These are phyloP conservation scores for Orchesella flavescens DNA, from an alignment of 2,888 invertebrate genomes.

Conservation along the genomic window DNA sequence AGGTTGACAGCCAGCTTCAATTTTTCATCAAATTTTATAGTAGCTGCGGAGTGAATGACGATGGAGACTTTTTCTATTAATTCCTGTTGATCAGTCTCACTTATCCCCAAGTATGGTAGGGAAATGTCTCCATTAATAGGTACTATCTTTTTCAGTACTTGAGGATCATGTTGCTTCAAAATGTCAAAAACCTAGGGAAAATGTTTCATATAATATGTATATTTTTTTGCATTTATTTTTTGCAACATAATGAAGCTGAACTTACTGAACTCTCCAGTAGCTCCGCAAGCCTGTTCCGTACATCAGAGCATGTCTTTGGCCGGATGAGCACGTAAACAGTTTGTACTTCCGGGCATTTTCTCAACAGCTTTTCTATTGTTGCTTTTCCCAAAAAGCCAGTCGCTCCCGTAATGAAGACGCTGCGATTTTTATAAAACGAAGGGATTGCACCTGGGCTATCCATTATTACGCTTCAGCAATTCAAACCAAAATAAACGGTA, in stretches of 20 bases:
- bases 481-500: too few species aligned
- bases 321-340: constrained; percentile 88
- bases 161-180: constrained; percentile 80
- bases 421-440: constrained; percentile 53
- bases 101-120: constrained; percentile 87
- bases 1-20: constrained; percentile 93
- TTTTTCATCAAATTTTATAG: constrained; percentile 97
- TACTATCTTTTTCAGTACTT: constrained; percentile 81
- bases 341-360: constrained; percentile 86
- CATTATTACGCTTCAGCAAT: too few species aligned
- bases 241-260: too few species aligned
- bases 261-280: constrained; percentile 87
- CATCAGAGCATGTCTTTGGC: constrained; percentile 87
- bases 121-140: constrained; percentile 89
- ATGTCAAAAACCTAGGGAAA: constrained; percentile 83
- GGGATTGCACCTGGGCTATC: too few species aligned
- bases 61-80: constrained; percentile 83
- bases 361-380: constrained; percentile 90
- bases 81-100: constrained; percentile 83
- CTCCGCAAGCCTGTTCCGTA: constrained; percentile 84
- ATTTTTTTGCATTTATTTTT: too few species aligned
- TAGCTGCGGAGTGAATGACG: constrained; percentile 98
- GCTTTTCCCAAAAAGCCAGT: constrained; percentile 97
- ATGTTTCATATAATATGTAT: too few species aligned
- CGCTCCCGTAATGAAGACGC: constrained; percentile 92